Base-by-base conservation (phyloP, 2,888 invertebrate species). In the Norana najaformis region DNA sequence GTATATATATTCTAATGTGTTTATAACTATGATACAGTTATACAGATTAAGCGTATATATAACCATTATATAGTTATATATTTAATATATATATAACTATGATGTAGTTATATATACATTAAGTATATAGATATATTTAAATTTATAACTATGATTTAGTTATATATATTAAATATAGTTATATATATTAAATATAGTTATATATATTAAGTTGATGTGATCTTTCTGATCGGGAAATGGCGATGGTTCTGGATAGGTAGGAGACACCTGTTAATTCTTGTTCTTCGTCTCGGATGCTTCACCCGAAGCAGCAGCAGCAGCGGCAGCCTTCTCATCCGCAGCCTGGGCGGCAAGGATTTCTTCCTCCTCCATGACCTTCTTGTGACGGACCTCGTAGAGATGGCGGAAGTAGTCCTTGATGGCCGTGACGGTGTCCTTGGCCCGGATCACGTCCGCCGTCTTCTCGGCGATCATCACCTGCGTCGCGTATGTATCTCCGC, bases 391-490 rank as follows among this genome's bases (percentile, higher is more conserved):
- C 69, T 91, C 91, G 83, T 92, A 91, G 89, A 92, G 92, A 88
- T 92, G 92, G 69, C 92, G 92, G 91, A 92, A 92, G 91, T 92
- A 92, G 20, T 92, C 92, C 88, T 92, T 91, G 90, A 92, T 92
- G 37, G 91, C 88, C 88, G 90, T 89, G 20, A 92, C 92, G n/a
- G 92, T 91, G 90, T 92, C 92, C 36, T 83, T 92, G 38, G 90
- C 92, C 2, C 91, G 83, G 53, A 92, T 90, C 53, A 92, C 89
- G 89, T 92, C 92, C 30, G 92, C 91, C 11, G 92, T 92, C 90
- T 92, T 92, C 91, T 92, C 92, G 30, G 91, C 92, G 36, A 92
- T 91, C 92, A 92, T 92, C 39, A 92, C 91, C 90, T 90, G 90
- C 30, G 92, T 91, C 85, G 92, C 91, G 90, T 92, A 92, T n/a